These are phyloP conservation scores for Nasonia longicornis DNA, from an alignment of 1,140 invertebrate genomes.

Conservation along the genomic window DNA sequence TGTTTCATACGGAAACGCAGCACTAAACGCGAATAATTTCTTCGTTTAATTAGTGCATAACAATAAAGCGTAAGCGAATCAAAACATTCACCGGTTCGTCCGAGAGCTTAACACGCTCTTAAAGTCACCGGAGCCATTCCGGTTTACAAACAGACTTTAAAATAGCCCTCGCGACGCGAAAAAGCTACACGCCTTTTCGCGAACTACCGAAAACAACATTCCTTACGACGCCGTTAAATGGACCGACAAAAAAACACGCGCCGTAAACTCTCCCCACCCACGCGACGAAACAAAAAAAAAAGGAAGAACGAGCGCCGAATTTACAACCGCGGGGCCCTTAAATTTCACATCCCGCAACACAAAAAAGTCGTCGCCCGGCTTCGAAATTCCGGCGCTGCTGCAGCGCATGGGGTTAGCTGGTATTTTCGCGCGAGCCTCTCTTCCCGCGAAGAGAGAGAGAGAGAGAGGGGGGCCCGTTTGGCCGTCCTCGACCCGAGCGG, in stretches of 20 bases:
- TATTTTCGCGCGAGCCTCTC: not conserved
- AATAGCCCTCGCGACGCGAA: not conserved
- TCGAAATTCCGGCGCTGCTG: not conserved
- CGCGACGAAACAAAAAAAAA: not conserved
- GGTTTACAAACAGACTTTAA: too few species aligned
- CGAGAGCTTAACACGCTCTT: too few species aligned
- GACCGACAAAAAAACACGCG: not conserved
- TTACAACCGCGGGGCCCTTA: not conserved
- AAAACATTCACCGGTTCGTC: too few species aligned
- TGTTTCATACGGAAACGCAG: not conserved
- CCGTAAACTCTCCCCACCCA: not conserved
- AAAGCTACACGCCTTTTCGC: not conserved
- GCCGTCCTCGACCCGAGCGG: conserved; percentile 44
- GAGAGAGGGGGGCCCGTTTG: conserved; percentile 29
- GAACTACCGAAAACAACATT: not conserved
- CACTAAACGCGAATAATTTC: too few species aligned
- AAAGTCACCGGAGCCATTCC: too few species aligned
- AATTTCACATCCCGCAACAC: not conserved
- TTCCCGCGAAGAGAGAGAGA: not conserved
- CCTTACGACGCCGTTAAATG: not conserved
- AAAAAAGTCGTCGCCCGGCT: not conserved
- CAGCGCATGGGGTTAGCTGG: not conserved
- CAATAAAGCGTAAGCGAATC: too few species aligned
- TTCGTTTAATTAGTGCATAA: too few species aligned
- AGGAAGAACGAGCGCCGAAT: not conserved